Percentiles rank a stretch among this genome's conserved stretches.
Evolutionary conservation across 2,113 vertebrate genomes (phyloP).

Genomic region (Anolis sagrei): DNA sequence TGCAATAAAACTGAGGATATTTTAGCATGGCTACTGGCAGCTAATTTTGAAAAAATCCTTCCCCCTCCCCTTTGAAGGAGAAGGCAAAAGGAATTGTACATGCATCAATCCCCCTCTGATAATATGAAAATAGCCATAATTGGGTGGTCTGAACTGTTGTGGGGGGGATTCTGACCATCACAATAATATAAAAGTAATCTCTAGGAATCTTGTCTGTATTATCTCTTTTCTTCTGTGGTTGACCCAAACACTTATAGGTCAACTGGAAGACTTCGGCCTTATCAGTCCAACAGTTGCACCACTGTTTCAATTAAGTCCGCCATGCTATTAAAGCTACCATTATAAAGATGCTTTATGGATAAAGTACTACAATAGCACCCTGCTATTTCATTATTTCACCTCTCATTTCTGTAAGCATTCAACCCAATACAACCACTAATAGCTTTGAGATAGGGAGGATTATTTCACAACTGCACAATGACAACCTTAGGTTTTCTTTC

Average conservation of each 20-base stretch:
- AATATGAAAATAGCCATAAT: neutral
- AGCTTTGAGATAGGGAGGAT: neutral
- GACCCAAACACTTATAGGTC: neutral
- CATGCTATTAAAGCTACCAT: conserved; percentile 7
- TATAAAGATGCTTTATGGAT: neutral
- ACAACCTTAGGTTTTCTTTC: conserved; percentile 9
- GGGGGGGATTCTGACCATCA: too few species aligned
- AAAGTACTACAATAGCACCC: neutral
- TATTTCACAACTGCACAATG: conserved; percentile 22
- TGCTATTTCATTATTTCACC: conserved; percentile 5
- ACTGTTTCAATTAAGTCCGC: conserved; percentile 29
- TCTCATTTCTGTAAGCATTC: conserved; percentile 1
- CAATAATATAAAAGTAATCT: neutral
- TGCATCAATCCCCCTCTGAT: neutral
- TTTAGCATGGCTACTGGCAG: too few species aligned
- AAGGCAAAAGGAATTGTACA: neutral
- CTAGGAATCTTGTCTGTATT: neutral
- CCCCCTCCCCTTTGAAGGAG: too few species aligned
- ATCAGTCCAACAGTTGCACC: neutral
- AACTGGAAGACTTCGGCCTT: neutral
- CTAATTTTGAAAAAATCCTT: too few species aligned
- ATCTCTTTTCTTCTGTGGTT: neutral
- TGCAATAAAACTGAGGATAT: too few species aligned
- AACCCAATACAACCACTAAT: conserved; percentile 27
- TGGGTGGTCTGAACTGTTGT: too few species aligned